phyloP scores from a whole-genome alignment of 2,113 vertebrate genomes.

The Ursus arctos region DNA sequence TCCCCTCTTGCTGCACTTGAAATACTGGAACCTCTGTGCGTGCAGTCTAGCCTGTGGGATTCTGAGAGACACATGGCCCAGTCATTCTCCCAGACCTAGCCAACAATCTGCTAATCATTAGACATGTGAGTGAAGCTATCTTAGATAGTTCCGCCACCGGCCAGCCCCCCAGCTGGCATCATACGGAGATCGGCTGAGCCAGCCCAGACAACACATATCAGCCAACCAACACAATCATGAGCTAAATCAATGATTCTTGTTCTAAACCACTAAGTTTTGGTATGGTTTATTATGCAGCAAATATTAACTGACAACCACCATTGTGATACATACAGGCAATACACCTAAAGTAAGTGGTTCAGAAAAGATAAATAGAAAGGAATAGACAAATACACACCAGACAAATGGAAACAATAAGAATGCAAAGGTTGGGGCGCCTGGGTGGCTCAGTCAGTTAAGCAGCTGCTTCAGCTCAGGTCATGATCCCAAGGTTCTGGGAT shows the following conservation, averaged over 20 bases:
- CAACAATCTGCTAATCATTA: not conserved
- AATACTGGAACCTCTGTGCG: not conserved
- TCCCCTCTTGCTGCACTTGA: not conserved
- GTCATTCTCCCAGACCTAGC: not conserved
- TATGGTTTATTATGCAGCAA: not conserved
- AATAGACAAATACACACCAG: not conserved
- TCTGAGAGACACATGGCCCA: no score
- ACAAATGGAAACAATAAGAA: not conserved
- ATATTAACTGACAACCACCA: not conserved
- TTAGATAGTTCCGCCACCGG: not conserved
- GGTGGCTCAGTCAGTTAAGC: not conserved
- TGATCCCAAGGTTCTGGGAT: not conserved
- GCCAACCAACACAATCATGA: not conserved
- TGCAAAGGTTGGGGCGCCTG: not conserved
- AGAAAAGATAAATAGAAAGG: not conserved
- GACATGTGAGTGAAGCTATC: not conserved
- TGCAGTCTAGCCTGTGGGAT: not conserved
- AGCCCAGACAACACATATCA: not conserved
- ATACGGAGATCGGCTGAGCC: not conserved
- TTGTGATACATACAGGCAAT: not conserved
- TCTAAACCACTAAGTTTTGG: not conserved
- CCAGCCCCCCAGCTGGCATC: not conserved
- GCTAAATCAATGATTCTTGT: not conserved
- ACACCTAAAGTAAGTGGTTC: not conserved
- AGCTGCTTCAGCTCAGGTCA: not conserved